These are phyloP conservation scores for Drosophila tani DNA, from an alignment of 1,140 invertebrate species.

Conservation along the genomic window DNA sequence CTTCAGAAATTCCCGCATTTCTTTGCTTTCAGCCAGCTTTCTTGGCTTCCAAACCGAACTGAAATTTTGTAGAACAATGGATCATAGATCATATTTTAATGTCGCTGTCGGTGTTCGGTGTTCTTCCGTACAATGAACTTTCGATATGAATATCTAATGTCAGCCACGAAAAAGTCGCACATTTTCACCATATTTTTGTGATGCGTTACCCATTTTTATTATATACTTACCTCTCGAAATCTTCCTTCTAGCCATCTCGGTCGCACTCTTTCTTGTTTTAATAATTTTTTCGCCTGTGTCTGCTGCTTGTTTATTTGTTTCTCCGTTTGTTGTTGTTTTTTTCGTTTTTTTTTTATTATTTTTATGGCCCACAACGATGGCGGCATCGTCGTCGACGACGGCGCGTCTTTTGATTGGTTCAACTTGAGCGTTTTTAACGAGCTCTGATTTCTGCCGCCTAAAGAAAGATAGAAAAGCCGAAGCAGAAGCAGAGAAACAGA, in stretches of 20 bases:
- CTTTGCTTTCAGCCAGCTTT: conserved; percentile 5
- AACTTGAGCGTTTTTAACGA: conserved; percentile 77
- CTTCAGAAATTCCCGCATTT: conserved; percentile 37
- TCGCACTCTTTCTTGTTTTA: conserved; percentile 49
- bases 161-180: conserved; percentile 33
- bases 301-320: conserved; percentile 23
- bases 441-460: conserved; percentile 72
- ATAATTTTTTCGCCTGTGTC: conserved; percentile 58
- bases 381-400: conserved; percentile 48
- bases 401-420: conserved; percentile 83
- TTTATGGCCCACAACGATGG: conserved; percentile 63
- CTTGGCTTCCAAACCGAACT: conserved; percentile 15
- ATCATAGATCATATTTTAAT: conserved; percentile 82
- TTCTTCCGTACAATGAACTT: conserved; percentile 76
- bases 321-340: conserved; percentile 1
- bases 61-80: conserved; percentile 72
- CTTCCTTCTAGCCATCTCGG: conserved; percentile 33
- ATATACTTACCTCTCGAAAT: conserved; percentile 43
- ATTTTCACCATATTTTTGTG: conserved; percentile 57
- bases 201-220: conserved; percentile 58
- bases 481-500: conserved; percentile 8
- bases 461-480: conserved; percentile 39
- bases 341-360: conserved; percentile 60
- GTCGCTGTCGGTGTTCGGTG: conserved; percentile 10
- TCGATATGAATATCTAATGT: conserved; percentile 64